Evolutionary conservation across 2,113 vertebrate genomes (phyloP).

Genomic region (Antidorcas marsupialis): DNA sequence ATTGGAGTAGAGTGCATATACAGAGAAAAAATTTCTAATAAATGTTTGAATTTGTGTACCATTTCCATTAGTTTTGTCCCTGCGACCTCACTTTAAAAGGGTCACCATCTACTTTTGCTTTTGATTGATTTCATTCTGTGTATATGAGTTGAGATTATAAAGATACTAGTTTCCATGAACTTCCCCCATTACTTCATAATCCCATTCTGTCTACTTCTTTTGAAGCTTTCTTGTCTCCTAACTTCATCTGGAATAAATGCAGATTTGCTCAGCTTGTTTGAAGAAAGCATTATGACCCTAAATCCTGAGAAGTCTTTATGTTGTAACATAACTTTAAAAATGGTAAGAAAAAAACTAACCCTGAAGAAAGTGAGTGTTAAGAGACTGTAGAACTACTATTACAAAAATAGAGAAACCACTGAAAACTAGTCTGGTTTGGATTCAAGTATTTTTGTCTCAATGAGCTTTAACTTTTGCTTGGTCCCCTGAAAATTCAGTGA

Average conservation of each 20-base stretch:
- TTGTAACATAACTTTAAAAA: background rate
- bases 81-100: background rate
- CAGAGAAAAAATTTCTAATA: background rate
- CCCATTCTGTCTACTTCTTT: background rate
- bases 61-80: background rate
- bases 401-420: conserved; percentile 59
- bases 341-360: background rate
- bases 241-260: background rate
- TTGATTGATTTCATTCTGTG: background rate
- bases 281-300: background rate
- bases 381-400: background rate
- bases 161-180: background rate
- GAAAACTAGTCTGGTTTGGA: conserved; percentile 52
- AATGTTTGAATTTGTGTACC: background rate
- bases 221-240: background rate
- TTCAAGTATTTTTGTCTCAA: conserved; percentile 53
- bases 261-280: background rate
- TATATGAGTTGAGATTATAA: background rate
- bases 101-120: background rate
- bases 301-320: background rate
- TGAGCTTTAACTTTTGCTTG: conserved; percentile 42
- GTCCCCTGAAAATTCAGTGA: background rate
- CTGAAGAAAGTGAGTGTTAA: conserved; percentile 27
- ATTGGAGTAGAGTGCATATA: background rate
- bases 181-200: background rate